A percentile compares a stretch with the other conserved stretches of the same genome.
phyloP scores from a whole-genome alignment of 2,113 vertebrate genomes.

The Melanerpes formicivorus region DNA sequence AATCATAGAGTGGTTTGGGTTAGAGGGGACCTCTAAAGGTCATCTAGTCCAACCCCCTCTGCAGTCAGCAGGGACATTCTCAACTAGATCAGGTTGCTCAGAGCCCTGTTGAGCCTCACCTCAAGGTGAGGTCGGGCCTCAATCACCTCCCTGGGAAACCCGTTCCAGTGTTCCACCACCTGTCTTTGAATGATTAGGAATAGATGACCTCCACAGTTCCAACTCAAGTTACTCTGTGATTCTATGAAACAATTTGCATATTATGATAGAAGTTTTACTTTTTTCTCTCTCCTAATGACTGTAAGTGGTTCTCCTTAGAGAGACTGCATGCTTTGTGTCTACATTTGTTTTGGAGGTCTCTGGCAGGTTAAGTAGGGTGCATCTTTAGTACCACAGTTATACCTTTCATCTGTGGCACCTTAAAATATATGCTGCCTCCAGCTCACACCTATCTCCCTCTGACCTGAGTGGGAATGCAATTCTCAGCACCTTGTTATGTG shows the following conservation, averaged over 20 bases:
- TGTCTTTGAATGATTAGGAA: not conserved
- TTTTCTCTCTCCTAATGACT: not conserved
- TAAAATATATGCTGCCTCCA: not conserved
- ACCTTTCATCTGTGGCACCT: not conserved
- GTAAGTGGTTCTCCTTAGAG: not conserved
- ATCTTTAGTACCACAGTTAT: not conserved
- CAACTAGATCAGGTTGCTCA: too few species aligned
- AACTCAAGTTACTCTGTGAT: not conserved
- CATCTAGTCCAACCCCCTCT: too few species aligned
- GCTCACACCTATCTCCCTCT: not conserved
- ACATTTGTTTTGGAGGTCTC: not conserved
- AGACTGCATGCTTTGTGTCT: not conserved
- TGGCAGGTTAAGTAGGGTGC: not conserved
- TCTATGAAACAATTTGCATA: not conserved
- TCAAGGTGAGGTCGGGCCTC: too few species aligned
- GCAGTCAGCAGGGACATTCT: too few species aligned
- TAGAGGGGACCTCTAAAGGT: too few species aligned
- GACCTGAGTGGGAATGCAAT: not conserved
- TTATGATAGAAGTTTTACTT: not conserved
- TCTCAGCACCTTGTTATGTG: not conserved
- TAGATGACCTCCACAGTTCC: not conserved
- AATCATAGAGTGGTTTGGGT: too few species aligned
- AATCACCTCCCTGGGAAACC: too few species aligned
- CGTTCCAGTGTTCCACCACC: too few species aligned
- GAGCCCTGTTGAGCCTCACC: too few species aligned